Evolutionary conservation across 64 coral and sea anemone species (phyloP).

Genomic region (Pachyseris speciosa): DNA sequence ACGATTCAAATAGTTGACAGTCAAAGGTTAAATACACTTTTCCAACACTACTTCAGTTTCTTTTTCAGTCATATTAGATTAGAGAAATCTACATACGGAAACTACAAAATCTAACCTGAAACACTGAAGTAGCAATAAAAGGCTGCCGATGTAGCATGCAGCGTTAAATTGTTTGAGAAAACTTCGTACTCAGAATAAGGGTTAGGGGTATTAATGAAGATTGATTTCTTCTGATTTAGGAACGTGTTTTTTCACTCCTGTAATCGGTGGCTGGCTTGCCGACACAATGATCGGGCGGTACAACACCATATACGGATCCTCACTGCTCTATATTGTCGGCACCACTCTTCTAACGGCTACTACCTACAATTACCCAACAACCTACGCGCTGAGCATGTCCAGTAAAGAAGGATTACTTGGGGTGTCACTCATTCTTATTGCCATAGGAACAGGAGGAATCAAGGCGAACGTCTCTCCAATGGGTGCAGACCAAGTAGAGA

Average conservation of each 20-base stretch:
- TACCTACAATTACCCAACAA: constrained; percentile 8
- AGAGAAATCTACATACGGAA: no score
- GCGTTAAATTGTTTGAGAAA: no score
- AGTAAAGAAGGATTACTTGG: constrained; percentile 26
- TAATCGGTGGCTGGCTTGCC: constrained; percentile 75
- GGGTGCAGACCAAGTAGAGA: constrained; percentile 69
- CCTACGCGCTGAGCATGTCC: not conserved
- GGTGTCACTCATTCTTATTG: constrained; percentile 68
- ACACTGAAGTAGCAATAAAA: no score
- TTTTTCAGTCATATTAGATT: no score
- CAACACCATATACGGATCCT: constrained; percentile 75
- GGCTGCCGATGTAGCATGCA: no score
- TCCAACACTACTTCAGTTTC: no score
- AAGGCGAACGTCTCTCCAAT: constrained; percentile 81
- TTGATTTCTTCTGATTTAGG: not conserved
- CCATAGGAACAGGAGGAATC: constrained; percentile 72
- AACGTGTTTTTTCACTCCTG: constrained; percentile 69
- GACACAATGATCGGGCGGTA: constrained; percentile 55
- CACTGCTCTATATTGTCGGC: constrained; percentile 65
- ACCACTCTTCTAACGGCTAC: constrained; percentile 33
- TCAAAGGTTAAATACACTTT: no score
- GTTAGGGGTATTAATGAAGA: no score
- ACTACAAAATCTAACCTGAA: no score
- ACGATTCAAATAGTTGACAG: no score
- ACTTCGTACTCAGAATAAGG: no score